Percentiles rank a stretch among this genome's conserved stretches.
phyloP scores from a whole-genome alignment of 92 coral and sea anemone species.

The Palythoa grandis region DNA sequence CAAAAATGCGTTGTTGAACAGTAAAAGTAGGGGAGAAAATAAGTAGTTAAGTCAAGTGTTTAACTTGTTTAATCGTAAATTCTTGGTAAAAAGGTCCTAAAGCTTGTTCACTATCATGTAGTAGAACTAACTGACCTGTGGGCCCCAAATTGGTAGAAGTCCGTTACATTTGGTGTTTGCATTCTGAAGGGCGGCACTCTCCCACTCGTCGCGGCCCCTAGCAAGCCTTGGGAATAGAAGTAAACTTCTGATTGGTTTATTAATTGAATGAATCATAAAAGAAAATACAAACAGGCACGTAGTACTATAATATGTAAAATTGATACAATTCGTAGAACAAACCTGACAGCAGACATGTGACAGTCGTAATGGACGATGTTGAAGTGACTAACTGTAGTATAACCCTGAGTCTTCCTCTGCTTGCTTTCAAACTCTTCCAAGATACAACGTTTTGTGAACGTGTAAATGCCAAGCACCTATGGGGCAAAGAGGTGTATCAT shows the following conservation, averaged over 20 bases:
- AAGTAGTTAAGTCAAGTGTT: too few relatives aligned
- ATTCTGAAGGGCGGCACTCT: conserved; percentile 97
- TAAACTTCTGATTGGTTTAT: background rate
- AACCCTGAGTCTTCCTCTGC: conserved; percentile 98
- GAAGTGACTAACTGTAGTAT: conserved; percentile 96
- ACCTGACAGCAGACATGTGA: conserved; percentile 99
- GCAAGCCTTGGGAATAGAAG: conserved; percentile 69
- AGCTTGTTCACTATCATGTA: too few relatives aligned
- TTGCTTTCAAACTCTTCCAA: conserved; percentile 88
- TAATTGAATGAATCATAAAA: background rate
- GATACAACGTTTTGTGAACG: conserved; percentile 93
- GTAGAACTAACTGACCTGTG: conserved; percentile 63
- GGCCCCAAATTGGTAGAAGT: conserved; percentile 97
- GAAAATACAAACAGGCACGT: too few relatives aligned
- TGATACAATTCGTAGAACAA: background rate
- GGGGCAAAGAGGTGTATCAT: background rate
- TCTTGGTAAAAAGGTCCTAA: too few relatives aligned
- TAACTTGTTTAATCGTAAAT: too few relatives aligned
- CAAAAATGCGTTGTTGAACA: too few relatives aligned
- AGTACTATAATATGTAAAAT: background rate
- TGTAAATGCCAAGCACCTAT: conserved; percentile 97
- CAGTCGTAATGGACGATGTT: conserved; percentile 98
- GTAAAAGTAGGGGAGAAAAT: too few relatives aligned
- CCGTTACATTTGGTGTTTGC: conserved; percentile 99
- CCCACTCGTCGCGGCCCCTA: conserved; percentile 98